Percentiles rank a stretch among this genome's conserved stretches.
Conservation (phyloP, 2,888 invertebrate genomes). For the Perizoma affinitatum region DNA sequence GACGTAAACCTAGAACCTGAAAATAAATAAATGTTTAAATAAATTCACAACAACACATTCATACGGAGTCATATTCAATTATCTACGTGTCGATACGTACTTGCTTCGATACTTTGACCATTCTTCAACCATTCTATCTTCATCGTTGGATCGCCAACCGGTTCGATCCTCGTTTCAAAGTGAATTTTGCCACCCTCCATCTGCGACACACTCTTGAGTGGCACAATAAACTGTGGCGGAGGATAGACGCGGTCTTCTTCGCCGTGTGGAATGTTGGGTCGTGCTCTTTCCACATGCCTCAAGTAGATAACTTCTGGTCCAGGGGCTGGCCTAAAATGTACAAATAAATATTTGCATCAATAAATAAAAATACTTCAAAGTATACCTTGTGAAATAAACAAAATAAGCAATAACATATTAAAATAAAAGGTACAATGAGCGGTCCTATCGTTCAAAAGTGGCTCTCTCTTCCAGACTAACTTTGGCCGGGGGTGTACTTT, state of each 20-base stretch:
- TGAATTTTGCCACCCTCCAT: conserved; percentile 96
- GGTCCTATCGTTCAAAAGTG: too few relatives aligned
- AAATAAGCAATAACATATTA: neutral
- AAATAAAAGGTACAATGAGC: too few relatives aligned
- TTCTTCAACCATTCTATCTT: conserved; percentile 98
- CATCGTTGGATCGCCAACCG: conserved; percentile 98
- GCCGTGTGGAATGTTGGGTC: conserved; percentile 90
- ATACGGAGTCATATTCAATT: too few relatives aligned
- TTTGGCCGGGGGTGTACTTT: too few relatives aligned
- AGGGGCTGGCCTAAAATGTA: conserved; percentile 89
- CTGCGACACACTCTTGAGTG: conserved; percentile 91
- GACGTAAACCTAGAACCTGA: conserved; percentile 97
- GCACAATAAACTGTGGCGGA: conserved; percentile 96
- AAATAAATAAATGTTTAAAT: conserved; percentile 38
- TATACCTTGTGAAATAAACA: too few relatives aligned
- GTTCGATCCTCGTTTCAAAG: conserved; percentile 98
- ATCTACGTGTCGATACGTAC: conserved; percentile 83
- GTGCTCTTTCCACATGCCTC: conserved; percentile 95
- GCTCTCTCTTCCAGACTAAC: too few relatives aligned
- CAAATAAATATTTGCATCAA: conserved; percentile 1
- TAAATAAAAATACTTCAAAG: too few relatives aligned
- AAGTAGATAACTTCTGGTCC: conserved; percentile 97
- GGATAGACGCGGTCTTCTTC: conserved; percentile 95
- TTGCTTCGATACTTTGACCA: conserved; percentile 95
- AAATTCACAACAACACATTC: neutral